phyloP scores from a whole-genome alignment of 1,140 invertebrate species.

The Latrodectus geometricus region DNA sequence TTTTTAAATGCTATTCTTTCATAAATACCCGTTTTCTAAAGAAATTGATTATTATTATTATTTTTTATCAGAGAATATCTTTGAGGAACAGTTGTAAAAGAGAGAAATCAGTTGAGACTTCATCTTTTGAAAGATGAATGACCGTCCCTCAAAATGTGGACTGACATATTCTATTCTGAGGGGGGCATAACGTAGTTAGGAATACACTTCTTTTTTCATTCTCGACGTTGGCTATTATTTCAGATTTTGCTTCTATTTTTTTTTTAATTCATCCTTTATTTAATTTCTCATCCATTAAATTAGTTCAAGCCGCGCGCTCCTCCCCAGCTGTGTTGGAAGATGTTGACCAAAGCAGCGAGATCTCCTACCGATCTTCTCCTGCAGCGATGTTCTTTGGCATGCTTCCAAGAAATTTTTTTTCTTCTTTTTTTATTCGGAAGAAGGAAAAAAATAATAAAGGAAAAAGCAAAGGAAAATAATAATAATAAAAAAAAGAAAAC shows the following conservation, averaged over 20 bases:
- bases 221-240: background rate
- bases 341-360: conserved; percentile 30
- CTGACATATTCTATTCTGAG: background rate
- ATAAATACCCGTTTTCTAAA: no score
- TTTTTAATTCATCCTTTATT: background rate
- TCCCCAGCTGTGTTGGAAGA: conserved; percentile 2
- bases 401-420: conserved; percentile 6
- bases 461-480: background rate
- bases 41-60: no score
- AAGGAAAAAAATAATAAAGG: background rate
- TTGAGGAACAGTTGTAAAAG: background rate
- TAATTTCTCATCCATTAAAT: conserved; percentile 24
- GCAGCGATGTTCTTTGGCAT: conserved; percentile 32
- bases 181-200: background rate
- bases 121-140: no score
- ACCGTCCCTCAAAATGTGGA: background rate
- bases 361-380: conserved; percentile 18
- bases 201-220: conserved; percentile 14
- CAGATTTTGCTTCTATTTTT: background rate
- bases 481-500: background rate
- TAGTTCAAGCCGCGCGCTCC: conserved; percentile 21
- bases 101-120: background rate
- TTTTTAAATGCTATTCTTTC: no score
- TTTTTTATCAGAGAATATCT: no score
- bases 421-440: background rate